A percentile compares a stretch with the other conserved stretches of the same genome.
Conservation (phyloP, 2,113 vertebrate genomes). For the Canis aureus region DNA sequence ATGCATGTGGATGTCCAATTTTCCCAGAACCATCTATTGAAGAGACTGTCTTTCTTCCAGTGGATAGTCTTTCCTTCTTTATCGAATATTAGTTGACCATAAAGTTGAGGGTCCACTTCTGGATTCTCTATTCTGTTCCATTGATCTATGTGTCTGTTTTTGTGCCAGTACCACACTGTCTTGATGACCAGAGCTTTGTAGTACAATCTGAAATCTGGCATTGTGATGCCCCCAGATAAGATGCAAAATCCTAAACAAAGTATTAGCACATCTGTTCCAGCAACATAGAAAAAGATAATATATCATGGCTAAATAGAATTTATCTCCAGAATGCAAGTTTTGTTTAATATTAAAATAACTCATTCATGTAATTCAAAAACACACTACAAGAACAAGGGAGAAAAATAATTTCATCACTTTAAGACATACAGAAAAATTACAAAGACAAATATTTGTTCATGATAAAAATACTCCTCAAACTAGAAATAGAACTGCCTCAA, state of each 20-base stretch:
- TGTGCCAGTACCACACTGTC: too few species aligned
- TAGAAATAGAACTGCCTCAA: not conserved
- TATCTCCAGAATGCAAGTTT: not conserved
- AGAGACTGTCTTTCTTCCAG: too few species aligned
- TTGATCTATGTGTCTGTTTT: too few species aligned
- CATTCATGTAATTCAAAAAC: not conserved
- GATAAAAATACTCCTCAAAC: not conserved
- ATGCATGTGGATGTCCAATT: too few species aligned
- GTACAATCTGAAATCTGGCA: too few species aligned
- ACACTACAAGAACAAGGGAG: not conserved
- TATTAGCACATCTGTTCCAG: not conserved
- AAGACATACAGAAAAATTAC: not conserved
- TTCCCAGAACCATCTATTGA: too few species aligned
- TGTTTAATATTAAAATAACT: not conserved
- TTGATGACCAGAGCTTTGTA: too few species aligned
- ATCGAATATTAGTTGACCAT: too few species aligned
- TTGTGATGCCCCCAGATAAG: not conserved
- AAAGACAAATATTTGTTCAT: not conserved
- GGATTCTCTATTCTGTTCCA: too few species aligned
- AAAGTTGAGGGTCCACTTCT: too few species aligned
- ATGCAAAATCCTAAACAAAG: not conserved
- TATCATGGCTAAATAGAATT: not conserved
- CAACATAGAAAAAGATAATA: conserved; percentile 3
- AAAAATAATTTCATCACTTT: not conserved
- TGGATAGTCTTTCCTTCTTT: too few species aligned